These are phyloP conservation scores for Pseudochromis fuscus DNA, from an alignment of 2,797 vertebrate species.

Conservation along the genomic window DNA sequence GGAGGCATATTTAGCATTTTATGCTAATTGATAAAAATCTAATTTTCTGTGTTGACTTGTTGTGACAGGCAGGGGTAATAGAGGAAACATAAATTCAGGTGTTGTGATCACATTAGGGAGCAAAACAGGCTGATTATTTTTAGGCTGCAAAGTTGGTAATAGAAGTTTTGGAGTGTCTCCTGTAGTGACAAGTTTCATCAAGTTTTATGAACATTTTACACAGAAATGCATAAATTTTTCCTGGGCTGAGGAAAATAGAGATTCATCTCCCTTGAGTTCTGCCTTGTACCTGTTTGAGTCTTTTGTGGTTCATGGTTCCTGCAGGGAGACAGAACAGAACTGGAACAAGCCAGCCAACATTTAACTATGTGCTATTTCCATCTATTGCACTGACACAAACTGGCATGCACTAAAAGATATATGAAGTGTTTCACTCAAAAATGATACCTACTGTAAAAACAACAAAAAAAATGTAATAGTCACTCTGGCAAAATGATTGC, in stretches of 20 bases:
- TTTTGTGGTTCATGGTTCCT: constrained; percentile 55
- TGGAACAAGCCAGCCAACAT: constrained; percentile 64
- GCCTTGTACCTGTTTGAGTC: constrained; percentile 54
- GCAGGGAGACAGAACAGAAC: constrained; percentile 56
- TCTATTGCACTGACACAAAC: constrained; percentile 65
- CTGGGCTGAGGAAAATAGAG: constrained; percentile 41
- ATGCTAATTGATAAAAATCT: constrained; percentile 57
- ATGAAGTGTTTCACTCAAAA: constrained; percentile 59
- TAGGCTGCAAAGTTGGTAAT: constrained; percentile 23
- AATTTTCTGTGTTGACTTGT: constrained; percentile 38
- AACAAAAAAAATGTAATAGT: constrained; percentile 35
- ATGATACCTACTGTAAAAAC: constrained; percentile 35
- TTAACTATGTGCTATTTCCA: constrained; percentile 71
- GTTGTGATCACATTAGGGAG: constrained; percentile 35
- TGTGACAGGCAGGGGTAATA: constrained; percentile 34
- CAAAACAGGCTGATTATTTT: constrained; percentile 39
- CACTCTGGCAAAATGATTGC: constrained; percentile 43
- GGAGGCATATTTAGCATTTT: constrained; percentile 41
- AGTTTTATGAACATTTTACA: constrained; percentile 48
- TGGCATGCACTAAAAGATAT: constrained; percentile 61
- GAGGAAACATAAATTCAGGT: constrained; percentile 33
- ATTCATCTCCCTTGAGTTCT: constrained; percentile 52
- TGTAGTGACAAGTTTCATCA: constrained; percentile 45
- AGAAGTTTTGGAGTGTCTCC: constrained; percentile 30
- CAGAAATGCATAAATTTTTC: constrained; percentile 23